Base-by-base conservation (phyloP, 2,888 invertebrate species). In the Dione vanillae region DNA sequence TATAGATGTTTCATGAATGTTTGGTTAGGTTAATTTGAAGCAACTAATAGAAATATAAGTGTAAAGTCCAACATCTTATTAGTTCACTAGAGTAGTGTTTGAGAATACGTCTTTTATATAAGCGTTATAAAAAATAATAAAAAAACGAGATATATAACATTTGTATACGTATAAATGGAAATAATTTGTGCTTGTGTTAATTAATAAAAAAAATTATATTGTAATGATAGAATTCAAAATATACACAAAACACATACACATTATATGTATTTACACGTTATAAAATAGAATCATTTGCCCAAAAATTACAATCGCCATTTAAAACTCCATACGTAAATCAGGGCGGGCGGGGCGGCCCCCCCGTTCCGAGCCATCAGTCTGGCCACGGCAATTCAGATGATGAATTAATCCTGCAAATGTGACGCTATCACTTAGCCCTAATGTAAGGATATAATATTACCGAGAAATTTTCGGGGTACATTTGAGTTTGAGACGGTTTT, bases 341-440 rank as follows among this genome's bases (percentile, higher is more conserved):
- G 83, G 78, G 78, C 82, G 81, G 83, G 80, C 76, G 80, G 80
- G 78, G 77, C 35, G 59, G 27, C 75, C 73, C 71, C 69, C 71
- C 69, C 74, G 78, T 90, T 91, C 88, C 89, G 88, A 89, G 82
- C 92, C 93, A 92, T 92, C 93, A 92, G 91, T 91, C 91, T 92
- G 92, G 93, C 92, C 93, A 90, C 91, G 92, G 94, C 93, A 92
- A 93, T 93, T 91, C 92, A 86, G 93, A 93, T 93, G 93, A 93
- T 93, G 93, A 93, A 93, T 93, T 93, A 93, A 93, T 93, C 93
- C 90, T 91, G 90, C 92, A 93, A 93, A 93, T 92, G 93, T 93
- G 93, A 91, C 92, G 92, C 87, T 91, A 93, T 93, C 93, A 92
- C 93, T 93, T 93, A 92, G 93, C 92, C 88, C 90, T 93, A 93